Conservation (phyloP, 2,797 vertebrate species). For the Acanthurus leucopareius region DNA sequence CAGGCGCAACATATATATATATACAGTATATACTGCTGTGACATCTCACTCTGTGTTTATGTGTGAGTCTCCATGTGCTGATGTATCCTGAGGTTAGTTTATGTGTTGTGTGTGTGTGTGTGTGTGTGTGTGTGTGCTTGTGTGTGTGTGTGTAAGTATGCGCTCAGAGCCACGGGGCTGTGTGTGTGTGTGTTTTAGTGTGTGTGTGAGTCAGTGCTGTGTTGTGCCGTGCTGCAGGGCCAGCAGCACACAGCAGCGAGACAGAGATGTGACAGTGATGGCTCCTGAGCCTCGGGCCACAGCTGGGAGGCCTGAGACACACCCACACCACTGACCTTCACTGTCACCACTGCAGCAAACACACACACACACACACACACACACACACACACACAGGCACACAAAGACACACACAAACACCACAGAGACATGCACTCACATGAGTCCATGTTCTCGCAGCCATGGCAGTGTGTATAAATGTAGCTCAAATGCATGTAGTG, state of each 20-base stretch:
- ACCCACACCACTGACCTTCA: conserved; percentile 85
- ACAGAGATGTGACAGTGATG: conserved; percentile 86
- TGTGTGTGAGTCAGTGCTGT: conserved; percentile 65
- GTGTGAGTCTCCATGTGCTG: conserved; percentile 58
- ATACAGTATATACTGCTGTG: conserved; percentile 11
- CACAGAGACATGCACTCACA: conserved; percentile 24
- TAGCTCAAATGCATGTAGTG: conserved; percentile 28
- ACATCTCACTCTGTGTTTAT: conserved; percentile 64
- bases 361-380: conserved; percentile 41
- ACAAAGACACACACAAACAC: conserved; percentile 31
- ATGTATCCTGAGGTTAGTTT: conserved; percentile 59
- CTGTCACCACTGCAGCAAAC: conserved; percentile 77
- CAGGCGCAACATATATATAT: conserved; percentile 20
- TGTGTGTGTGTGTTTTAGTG: conserved; percentile 19
- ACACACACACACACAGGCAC: conserved; percentile 32
- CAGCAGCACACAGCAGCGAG: conserved; percentile 68
- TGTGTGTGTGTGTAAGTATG: conserved; percentile 43
- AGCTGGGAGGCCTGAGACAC: conserved; percentile 83
- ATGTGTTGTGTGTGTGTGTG: conserved; percentile 43
- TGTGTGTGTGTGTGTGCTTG: conserved; percentile 44
- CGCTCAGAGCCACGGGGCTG: conserved; percentile 45
- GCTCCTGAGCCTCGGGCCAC: conserved; percentile 81
- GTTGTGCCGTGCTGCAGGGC: conserved; percentile 65
- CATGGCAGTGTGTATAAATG: conserved; percentile 18
- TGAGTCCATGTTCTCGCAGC: conserved; percentile 20